Percentiles rank a stretch among this genome's conserved stretches.
These are phyloP conservation scores for Calameuta filiformis DNA, from an alignment of 2,888 invertebrate species.

Conservation along the genomic window DNA sequence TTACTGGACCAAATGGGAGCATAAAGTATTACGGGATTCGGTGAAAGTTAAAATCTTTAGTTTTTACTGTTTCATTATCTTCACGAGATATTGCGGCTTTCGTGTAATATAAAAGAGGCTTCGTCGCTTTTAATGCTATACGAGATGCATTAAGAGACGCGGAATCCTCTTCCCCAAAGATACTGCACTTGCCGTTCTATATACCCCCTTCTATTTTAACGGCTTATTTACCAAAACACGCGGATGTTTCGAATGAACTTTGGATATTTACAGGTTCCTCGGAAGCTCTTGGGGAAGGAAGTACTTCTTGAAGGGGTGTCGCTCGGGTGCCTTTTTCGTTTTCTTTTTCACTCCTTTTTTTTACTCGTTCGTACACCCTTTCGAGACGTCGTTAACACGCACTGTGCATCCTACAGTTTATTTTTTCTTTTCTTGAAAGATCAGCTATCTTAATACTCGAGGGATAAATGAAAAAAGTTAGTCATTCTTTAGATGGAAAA, in stretches of 20 bases:
- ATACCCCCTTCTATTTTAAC: constrained; percentile 19
- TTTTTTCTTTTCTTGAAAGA: background rate
- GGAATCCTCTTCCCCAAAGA: constrained; percentile 4
- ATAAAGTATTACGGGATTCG: background rate
- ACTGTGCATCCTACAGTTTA: background rate
- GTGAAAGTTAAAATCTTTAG: background rate
- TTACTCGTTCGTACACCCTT: background rate
- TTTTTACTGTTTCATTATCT: background rate
- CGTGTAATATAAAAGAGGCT: background rate
- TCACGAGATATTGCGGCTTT: background rate
- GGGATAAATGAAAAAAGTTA: background rate
- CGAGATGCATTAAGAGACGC: constrained; percentile 9
- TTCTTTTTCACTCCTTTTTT: background rate
- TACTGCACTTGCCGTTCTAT: constrained; percentile 14
- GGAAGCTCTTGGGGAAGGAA: background rate
- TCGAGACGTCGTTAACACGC: background rate
- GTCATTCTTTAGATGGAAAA: background rate
- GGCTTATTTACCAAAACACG: constrained; percentile 23
- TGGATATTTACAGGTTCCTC: constrained; percentile 21
- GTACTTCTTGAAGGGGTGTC: background rate
- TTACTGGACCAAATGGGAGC: background rate
- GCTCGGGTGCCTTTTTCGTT: background rate
- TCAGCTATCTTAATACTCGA: background rate
- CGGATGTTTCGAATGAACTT: constrained; percentile 19
- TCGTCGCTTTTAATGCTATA: background rate